Conservation (phyloP, 2,797 vertebrate species). For the Melanotaenia trifasciata region DNA sequence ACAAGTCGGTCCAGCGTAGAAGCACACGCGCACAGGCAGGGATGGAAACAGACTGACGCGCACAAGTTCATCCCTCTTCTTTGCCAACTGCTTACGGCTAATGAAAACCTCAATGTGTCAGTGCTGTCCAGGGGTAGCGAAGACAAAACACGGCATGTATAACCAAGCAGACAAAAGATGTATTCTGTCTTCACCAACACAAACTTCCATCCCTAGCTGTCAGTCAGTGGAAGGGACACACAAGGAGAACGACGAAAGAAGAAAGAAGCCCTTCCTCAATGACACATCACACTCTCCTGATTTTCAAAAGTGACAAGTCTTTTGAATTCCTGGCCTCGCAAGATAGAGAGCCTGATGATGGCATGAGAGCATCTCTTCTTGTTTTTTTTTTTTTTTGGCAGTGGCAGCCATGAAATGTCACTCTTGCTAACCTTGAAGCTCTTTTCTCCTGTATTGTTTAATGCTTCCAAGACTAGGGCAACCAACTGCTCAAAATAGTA, state of each 20-base stretch:
- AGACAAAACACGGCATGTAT: conserved; percentile 90
- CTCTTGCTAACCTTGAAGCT: conserved; percentile 74
- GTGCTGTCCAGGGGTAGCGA: conserved; percentile 77
- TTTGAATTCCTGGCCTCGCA: conserved; percentile 80
- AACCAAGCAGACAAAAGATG: conserved; percentile 91
- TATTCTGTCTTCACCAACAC: conserved; percentile 89
- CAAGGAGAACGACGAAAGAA: conserved; percentile 77
- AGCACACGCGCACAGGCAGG: conserved; percentile 37
- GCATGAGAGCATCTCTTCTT: conserved; percentile 75
- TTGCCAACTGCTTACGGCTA: conserved; percentile 89
- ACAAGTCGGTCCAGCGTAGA: conserved; percentile 62
- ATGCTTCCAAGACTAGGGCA: conserved; percentile 62
- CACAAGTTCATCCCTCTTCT: conserved; percentile 65
- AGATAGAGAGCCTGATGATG: conserved; percentile 76
- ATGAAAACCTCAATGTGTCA: conserved; percentile 95
- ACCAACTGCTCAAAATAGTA: conserved; percentile 60
- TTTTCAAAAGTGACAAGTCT: conserved; percentile 87
- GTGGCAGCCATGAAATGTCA: conserved; percentile 76
- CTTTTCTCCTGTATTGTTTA: conserved; percentile 67
- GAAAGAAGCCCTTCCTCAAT: conserved; percentile 86
- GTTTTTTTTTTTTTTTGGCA: conserved; percentile 71
- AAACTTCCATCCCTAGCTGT: conserved; percentile 91
- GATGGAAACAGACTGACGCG: conserved; percentile 41
- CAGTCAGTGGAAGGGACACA: conserved; percentile 83
- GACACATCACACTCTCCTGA: conserved; percentile 87